phyloP scores from a whole-genome alignment of 1,140 invertebrate species.

The Holcopasites calliopsidis region DNA sequence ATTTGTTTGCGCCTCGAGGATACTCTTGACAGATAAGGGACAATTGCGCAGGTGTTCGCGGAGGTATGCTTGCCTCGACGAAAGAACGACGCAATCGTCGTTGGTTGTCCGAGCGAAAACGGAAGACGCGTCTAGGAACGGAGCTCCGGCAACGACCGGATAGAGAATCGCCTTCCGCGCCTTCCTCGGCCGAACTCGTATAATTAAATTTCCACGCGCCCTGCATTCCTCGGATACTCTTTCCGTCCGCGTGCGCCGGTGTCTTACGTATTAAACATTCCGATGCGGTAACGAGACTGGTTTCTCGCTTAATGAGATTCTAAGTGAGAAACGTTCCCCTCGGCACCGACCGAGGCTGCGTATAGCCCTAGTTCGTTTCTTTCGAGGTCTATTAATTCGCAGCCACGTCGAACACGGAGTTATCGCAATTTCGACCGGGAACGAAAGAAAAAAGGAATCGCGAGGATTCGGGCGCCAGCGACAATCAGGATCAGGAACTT shows the following conservation, averaged over 20 bases:
- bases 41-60: neutral
- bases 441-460: neutral
- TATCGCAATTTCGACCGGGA: neutral
- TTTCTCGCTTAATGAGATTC: conserved; percentile 29
- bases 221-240: conserved; percentile 17
- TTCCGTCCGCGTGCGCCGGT: neutral
- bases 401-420: neutral
- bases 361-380: neutral
- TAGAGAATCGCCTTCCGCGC: neutral
- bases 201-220: conserved; percentile 27
- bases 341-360: neutral
- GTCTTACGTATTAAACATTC: conserved; percentile 38
- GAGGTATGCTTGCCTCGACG: neutral
- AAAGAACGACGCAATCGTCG: neutral
- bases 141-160: neutral
- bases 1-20: conserved; percentile 11
- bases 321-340: conserved; percentile 20
- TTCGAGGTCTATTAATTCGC: neutral
- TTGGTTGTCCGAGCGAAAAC: neutral
- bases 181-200: neutral
- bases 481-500: conserved; percentile 54
- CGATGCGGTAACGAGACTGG: conserved; percentile 36
- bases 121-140: neutral
- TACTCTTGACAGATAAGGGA: neutral
- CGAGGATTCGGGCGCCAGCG: neutral